Evolutionary conservation across 2,888 invertebrate species (phyloP), one percentile per base, ranked within the genome.

Genomic region (Mongoloraphidia duomilia): DNA sequence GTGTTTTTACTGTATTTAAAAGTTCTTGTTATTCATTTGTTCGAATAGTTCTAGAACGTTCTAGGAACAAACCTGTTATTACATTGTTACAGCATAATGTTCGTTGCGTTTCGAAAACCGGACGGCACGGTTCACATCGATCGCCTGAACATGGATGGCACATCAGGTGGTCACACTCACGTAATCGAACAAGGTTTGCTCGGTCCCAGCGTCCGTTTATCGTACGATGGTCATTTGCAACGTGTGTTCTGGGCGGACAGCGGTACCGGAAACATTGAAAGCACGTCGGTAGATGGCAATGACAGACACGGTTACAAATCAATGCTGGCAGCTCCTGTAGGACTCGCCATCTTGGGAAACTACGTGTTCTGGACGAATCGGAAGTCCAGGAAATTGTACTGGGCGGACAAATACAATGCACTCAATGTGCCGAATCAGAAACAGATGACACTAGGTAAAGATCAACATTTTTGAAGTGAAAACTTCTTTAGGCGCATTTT

Each of bases 321-420:
- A 2, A 56, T 69, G 13, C 49, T 63, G 9, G 50, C 59, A 0
- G 59, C 59, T 8, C 77, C 84, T 0, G 69, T 73, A 1, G 74
- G 76, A 36, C 56, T 87, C 38, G 73, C 81, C 0, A 61, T 79
- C 3, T 67, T 82, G 0, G 76, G 75, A n/a, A 69, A 73, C 9
- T 76, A 79, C 57, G 61, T 86, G 13, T 84, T 84, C 61, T 88
- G 87, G 86, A 76, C 79, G 0, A 74, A 76, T 55, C 59, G 71
- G 12, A 65, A 70, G 14, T 76, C 79, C 0, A 62, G 69, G 3
- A 63, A 71, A 3, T 59, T 87, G 6, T 79, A 74, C 61, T 86
- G 78, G 77, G 69, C 74, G 1, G 67, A 74, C 56, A 77, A 75
- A 54, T 65, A 59, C 51, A 69, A 68, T 49, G 55, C 63, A 45